Base-by-base conservation (phyloP, 2,888 invertebrate species). In the Gnatocerus cornutus region DNA sequence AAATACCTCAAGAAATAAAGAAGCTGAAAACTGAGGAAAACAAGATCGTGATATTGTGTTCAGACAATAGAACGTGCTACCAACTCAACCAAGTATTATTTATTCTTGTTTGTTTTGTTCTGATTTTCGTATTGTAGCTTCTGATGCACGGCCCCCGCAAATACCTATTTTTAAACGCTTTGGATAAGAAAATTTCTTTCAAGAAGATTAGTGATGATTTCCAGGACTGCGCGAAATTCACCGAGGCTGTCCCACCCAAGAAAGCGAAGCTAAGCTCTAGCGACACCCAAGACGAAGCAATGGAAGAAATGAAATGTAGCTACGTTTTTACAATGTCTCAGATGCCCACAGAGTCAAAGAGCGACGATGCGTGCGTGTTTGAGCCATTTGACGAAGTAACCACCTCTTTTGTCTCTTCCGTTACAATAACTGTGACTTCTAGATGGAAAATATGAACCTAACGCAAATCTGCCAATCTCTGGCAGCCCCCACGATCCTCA, bases 1-100 rank as follows among this genome's bases (percentile, higher is more conserved):
- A 98, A 87, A 95, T 98, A 80, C 92, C 93, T 12, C 87, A 87
- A 30, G 91, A 94, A 82, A 90, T 91, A 66, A 89, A 88, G 76
- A 80, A 83, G 65, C 73, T 77, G 4, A 87, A 87, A 1, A 80
- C 77, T 8, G 80, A 85, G 9, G 85, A 86, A n/a, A 89, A 90
- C 3, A 93, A 92, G 85, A 92, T 97, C 68, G 85, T 98, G 59
- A 90, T 98, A 74, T 88, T 97, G 0, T 96, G 96, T 64, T 91
- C 94, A 80, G 95, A 97, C 86, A 89, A 90, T 46, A 90, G 89
- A 79, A 94, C 95, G 5, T 95, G 96, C 82, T 89, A 88, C 76
- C 97, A 97, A 82, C 84, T 98, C 13, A 93, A 92, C 77, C 87
- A 90, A 74, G 84, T 84, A 39, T 21, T 3, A 21, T 21, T 21